Conservation (phyloP, 2,888 invertebrate genomes). For the Chorisops tibialis region DNA sequence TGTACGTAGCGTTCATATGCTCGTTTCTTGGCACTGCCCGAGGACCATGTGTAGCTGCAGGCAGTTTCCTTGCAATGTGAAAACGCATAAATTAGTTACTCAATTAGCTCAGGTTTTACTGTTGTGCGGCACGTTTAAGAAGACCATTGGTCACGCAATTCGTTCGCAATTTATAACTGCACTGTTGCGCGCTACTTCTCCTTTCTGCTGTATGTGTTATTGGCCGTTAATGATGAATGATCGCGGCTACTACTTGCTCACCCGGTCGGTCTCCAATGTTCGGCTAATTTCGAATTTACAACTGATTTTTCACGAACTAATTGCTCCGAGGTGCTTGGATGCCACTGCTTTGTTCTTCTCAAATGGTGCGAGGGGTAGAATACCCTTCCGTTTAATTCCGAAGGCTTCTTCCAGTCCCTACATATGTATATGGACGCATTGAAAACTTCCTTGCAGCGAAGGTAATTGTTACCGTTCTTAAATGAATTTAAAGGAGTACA, state of each 20-base stretch:
- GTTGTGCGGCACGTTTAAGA: constrained; percentile 28
- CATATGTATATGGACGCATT: no score
- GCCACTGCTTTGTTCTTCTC: constrained; percentile 13
- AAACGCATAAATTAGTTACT: constrained; percentile 30
- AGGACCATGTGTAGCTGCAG: constrained; percentile 6
- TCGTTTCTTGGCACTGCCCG: neutral
- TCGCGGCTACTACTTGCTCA: neutral
- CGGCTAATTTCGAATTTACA: neutral
- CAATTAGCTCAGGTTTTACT: constrained; percentile 29
- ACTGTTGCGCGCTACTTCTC: constrained; percentile 20
- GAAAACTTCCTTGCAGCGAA: no score
- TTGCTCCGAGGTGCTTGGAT: constrained; percentile 5
- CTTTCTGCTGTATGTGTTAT: constrained; percentile 5
- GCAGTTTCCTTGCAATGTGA: constrained; percentile 19
- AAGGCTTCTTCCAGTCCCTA: no score
- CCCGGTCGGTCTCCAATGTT: neutral
- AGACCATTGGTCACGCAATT: constrained; percentile 30
- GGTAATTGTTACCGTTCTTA: no score
- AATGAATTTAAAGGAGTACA: no score
- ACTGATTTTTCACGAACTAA: constrained; percentile 15
- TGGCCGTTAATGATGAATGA: constrained; percentile 17
- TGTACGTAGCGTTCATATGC: neutral
- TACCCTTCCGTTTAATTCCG: no score
- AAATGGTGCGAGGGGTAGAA: constrained; percentile 1
- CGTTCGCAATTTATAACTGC: constrained; percentile 11